Percentiles rank a stretch among this genome's conserved stretches.
phyloP scores from a whole-genome alignment of 2,113 vertebrate species.

The Aphyosemion australe region DNA sequence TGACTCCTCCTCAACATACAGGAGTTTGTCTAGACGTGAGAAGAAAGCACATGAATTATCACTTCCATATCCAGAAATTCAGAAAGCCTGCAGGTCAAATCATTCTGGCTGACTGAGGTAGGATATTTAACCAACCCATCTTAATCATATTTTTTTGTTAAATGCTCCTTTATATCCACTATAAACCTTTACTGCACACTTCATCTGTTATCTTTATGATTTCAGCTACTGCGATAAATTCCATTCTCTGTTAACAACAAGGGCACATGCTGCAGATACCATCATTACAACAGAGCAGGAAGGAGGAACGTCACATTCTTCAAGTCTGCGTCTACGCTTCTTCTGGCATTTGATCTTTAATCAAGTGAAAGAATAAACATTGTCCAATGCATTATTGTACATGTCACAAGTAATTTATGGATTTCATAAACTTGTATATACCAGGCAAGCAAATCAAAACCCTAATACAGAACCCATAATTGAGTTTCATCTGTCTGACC shows the following conservation, averaged over 20 bases:
- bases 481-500: neutral
- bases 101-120: too few species aligned
- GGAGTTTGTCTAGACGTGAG: too few species aligned
- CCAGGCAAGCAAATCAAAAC: neutral
- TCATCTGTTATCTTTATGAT: conserved; percentile 36
- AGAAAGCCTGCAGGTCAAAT: too few species aligned
- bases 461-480: neutral
- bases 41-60: too few species aligned
- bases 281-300: conserved; percentile 46
- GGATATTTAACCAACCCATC: neutral
- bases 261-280: conserved; percentile 42
- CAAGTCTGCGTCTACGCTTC: conserved; percentile 11
- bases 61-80: too few species aligned
- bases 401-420: conserved; percentile 14
- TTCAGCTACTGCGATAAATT: conserved; percentile 28
- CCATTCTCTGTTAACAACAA: conserved; percentile 51
- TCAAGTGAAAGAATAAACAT: conserved; percentile 20
- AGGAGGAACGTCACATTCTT: conserved; percentile 51
- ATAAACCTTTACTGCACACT: conserved; percentile 38
- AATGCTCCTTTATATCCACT: neutral
- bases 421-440: conserved; percentile 22
- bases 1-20: too few species aligned
- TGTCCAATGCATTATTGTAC: conserved; percentile 13
- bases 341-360: conserved; percentile 43
- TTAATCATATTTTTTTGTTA: conserved; percentile 9